Base-by-base conservation (phyloP, 2,888 invertebrate species). In the Drepanosiphum platanoidis region DNA sequence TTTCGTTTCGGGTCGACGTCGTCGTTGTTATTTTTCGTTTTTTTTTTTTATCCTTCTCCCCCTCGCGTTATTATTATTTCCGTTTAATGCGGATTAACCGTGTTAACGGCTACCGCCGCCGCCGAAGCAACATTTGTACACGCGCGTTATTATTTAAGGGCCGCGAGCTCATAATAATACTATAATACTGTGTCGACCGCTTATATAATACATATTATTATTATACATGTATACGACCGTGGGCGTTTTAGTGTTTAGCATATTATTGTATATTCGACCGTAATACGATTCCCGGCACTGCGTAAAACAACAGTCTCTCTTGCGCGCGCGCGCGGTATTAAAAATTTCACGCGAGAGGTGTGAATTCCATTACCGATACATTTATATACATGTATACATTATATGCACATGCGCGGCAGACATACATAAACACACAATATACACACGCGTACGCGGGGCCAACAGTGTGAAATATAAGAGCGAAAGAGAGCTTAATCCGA, bases 1-100 rank as follows among this genome's bases (percentile, higher is more conserved):
- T 83, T 83, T 83, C 18, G 32, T 64, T 83, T 46, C 64, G 74
- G 36, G 36, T 52, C 61, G 72, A 77, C 75, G 64, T 68, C 75
- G 64, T 68, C 66, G 68, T 70, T 77, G 84, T 84, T 77, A 27
- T 84, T 68, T 68, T 84, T 68, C 61, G 30, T 4, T 72, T 22
- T 61, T 68, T 81, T 64, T 72, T 72, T 64, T 68, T 36, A 13
- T 27, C 42, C 15, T 32, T 27, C 58, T 42, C 58, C 79, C 18
- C 68, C 32, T 27, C 68, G 18, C 64, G 13, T 27, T 71, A 61
- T 82, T 81, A 72, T 81, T 72, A 82, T 72, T 82, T 82, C 61
- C 42, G 36, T 84, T 77, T 77, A 84, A 84, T 84, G 52, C 84
- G 75, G 75, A 84, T 84, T 84, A 84, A 66, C 74, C 42, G 61